Evolutionary conservation across 2,797 vertebrate genomes (phyloP).

Genomic region (Poeciliopsis paucimaculata): DNA sequence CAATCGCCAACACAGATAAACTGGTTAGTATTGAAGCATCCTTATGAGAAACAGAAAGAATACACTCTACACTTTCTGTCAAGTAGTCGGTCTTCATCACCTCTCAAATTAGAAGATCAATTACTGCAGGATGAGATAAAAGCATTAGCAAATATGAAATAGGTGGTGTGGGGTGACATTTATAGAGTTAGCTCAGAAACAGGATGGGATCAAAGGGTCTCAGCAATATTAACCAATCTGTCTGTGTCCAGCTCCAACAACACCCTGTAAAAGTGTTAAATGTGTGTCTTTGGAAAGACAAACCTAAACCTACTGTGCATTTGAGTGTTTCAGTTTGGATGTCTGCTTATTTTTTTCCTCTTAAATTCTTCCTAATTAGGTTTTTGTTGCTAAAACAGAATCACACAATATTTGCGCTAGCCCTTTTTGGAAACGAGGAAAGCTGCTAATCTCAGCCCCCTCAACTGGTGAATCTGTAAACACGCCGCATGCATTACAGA

Average conservation of each 20-base stretch:
- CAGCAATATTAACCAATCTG: conserved; percentile 80
- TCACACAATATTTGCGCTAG: conserved; percentile 1
- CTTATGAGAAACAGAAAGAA: conserved; percentile 78
- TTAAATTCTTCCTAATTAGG: conserved; percentile 8
- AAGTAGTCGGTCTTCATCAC: conserved; percentile 76
- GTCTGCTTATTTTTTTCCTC: neutral
- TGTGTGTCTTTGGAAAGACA: conserved; percentile 60
- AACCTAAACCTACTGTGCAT: conserved; percentile 32
- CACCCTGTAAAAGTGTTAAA: conserved; percentile 69
- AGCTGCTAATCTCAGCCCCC: conserved; percentile 37
- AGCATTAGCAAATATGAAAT: conserved; percentile 81
- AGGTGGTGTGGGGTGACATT: conserved; percentile 74
- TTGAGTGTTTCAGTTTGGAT: neutral
- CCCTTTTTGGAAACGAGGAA: conserved; percentile 13
- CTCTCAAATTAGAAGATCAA: conserved; percentile 77
- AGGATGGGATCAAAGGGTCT: conserved; percentile 68
- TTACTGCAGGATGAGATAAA: conserved; percentile 76
- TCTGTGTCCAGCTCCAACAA: conserved; percentile 68
- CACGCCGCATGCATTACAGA: conserved; percentile 43
- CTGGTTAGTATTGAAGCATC: conserved; percentile 85
- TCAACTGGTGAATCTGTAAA: conserved; percentile 45
- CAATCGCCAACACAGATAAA: conserved; percentile 72
- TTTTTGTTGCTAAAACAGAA: conserved; percentile 22
- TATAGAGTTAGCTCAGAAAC: conserved; percentile 82
- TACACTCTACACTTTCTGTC: conserved; percentile 72